These are phyloP conservation scores for Ancistrus triradiatus DNA, from an alignment of 2,113 vertebrate genomes.

Conservation along the genomic window DNA sequence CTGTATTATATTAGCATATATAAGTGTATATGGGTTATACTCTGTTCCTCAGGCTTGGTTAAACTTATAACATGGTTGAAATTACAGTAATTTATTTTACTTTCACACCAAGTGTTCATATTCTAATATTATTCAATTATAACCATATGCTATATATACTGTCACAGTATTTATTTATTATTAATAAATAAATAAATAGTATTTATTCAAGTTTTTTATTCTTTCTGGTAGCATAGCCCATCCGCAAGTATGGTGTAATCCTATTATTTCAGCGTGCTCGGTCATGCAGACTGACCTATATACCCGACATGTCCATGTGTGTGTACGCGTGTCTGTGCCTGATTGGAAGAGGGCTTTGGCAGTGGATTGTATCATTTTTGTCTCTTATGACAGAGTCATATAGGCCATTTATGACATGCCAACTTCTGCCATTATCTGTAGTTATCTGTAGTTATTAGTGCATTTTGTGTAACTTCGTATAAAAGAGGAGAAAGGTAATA, in stretches of 20 bases:
- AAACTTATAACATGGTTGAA: too few species aligned
- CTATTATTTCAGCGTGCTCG: slow-evolving; percentile 57
- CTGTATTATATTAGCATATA: background rate
- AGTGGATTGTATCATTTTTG: background rate
- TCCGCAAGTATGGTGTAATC: slow-evolving; percentile 58
- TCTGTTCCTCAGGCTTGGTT: too few species aligned
- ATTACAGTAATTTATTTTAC: too few species aligned
- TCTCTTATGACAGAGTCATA: background rate
- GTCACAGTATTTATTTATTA: too few species aligned
- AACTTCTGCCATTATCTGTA: background rate
- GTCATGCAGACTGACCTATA: slow-evolving; percentile 57
- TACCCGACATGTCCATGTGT: slow-evolving; percentile 5
- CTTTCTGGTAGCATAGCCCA: slow-evolving; percentile 28
- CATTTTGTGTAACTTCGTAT: background rate
- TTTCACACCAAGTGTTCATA: too few species aligned
- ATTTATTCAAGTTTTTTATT: background rate
- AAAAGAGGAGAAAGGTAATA: too few species aligned
- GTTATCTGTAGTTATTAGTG: background rate
- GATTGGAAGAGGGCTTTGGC: slow-evolving; percentile 13
- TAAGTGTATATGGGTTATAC: background rate
- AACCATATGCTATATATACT: too few species aligned
- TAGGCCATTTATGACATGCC: background rate
- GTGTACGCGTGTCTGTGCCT: background rate
- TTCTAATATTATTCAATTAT: too few species aligned
- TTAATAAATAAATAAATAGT: too few species aligned